A percentile compares a stretch with the other conserved stretches of the same genome.
phyloP scores from a whole-genome alignment of 2,797 vertebrate genomes.

The Todus mexicanus region DNA sequence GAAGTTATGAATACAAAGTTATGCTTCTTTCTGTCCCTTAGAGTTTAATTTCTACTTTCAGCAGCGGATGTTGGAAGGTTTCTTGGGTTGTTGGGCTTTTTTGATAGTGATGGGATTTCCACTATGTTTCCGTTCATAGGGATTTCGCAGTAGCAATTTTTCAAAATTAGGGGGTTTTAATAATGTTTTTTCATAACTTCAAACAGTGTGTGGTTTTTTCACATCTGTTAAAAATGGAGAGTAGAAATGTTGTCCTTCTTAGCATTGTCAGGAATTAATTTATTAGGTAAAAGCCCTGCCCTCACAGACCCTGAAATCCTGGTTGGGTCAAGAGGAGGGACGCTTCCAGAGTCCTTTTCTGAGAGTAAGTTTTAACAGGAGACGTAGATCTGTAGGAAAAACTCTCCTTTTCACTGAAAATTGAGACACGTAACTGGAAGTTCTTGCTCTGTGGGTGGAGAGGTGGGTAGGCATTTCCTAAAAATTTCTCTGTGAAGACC shows the following conservation, averaged over 20 bases:
- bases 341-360: not conserved
- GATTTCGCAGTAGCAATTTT: not conserved
- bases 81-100: not conserved
- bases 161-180: not conserved
- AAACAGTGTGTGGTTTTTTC: not conserved
- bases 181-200: not conserved
- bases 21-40: not conserved
- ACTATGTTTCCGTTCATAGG: not conserved
- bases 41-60: not conserved
- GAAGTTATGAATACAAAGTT: not conserved
- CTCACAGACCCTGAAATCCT: not conserved
- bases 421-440: not conserved
- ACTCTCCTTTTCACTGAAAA: not conserved
- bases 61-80: not conserved
- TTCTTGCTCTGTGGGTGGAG: not conserved
- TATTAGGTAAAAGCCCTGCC: not conserved
- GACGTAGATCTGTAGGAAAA: not conserved
- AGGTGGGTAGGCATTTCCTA: not conserved
- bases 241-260: not conserved
- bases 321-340: not conserved
- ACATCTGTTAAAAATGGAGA: not conserved
- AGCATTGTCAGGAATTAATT: not conserved
- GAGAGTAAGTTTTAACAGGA: not conserved
- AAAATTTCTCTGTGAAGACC: not conserved
- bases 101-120: not conserved